Conservation (phyloP, 2,888 invertebrate species). For the Drosophila greeni region DNA sequence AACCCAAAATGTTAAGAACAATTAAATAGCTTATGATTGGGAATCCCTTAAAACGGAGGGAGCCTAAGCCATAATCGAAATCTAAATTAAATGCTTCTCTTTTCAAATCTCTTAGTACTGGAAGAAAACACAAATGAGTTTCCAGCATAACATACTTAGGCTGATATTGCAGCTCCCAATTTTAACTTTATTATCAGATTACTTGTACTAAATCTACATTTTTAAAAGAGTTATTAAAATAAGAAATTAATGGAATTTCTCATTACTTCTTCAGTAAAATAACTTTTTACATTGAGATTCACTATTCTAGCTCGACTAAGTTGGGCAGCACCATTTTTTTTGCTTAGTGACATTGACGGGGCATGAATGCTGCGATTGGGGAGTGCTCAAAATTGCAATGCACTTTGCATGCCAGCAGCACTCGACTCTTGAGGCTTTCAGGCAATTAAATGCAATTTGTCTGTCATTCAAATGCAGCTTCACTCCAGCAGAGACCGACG, state of each 20-base stretch:
- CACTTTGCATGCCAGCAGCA: conserved; percentile 11
- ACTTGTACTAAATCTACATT: too few relatives aligned
- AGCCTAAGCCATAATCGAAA: neutral
- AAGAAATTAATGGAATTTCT: neutral
- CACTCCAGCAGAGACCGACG: conserved; percentile 7
- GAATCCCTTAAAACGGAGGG: neutral
- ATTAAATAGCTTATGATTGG: neutral
- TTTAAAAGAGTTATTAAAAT: neutral
- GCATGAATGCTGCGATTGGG: neutral
- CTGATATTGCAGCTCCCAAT: neutral
- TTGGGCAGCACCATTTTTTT: conserved; percentile 17
- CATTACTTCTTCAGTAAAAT: neutral
- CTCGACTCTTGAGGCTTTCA: conserved; percentile 42
- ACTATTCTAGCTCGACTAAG: conserved; percentile 9
- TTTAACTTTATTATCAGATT: neutral
- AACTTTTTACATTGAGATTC: neutral
- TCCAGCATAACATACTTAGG: too few relatives aligned
- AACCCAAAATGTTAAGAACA: neutral
- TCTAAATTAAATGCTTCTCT: neutral
- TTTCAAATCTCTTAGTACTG: neutral
- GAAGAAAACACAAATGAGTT: neutral
- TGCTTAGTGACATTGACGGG: conserved; percentile 14
- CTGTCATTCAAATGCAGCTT: conserved; percentile 41
- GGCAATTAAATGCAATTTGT: conserved; percentile 66
- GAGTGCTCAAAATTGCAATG: conserved; percentile 22